Evolutionary conservation across 1,140 invertebrate genomes (phyloP).

Genomic region (Bactericera cockerelli): DNA sequence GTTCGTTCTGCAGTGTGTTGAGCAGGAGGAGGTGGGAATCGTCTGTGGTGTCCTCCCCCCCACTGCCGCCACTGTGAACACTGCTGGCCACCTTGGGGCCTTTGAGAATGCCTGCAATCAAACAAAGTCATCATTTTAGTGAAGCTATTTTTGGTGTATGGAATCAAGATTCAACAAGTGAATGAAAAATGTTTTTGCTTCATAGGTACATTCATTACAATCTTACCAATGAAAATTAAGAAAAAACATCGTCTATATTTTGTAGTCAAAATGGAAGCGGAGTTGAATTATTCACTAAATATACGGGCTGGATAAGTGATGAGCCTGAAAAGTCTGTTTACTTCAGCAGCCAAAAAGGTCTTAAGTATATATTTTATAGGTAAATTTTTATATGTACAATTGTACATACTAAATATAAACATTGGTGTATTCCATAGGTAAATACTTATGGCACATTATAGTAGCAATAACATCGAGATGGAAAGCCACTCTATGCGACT

Average conservation of each 20-base stretch:
- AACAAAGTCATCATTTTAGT: neutral
- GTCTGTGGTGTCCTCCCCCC: slow-evolving; percentile 15
- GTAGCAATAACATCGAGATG: too few relatives aligned
- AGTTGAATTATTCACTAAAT: too few relatives aligned
- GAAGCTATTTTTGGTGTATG: too few relatives aligned
- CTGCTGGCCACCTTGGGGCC: slow-evolving; percentile 20
- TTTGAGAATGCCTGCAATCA: neutral
- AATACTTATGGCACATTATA: too few relatives aligned
- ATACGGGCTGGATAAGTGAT: too few relatives aligned
- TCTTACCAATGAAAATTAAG: neutral
- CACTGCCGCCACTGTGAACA: too few relatives aligned
- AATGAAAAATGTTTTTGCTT: neutral
- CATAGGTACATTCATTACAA: neutral
- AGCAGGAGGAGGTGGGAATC: slow-evolving; percentile 37
- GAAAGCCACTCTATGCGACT: too few relatives aligned
- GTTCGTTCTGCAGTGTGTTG: slow-evolving; percentile 57
- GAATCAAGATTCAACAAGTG: neutral
- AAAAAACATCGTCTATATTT: neutral
- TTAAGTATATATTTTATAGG: too few relatives aligned
- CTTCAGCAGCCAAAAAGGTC: too few relatives aligned
- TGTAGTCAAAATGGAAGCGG: too few relatives aligned
- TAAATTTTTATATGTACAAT: too few relatives aligned
- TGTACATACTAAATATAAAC: too few relatives aligned
- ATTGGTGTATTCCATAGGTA: neutral
- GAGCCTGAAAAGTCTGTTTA: neutral